Conservation (phyloP, 2,888 invertebrate species). For the Metacarcinus magister region DNA sequence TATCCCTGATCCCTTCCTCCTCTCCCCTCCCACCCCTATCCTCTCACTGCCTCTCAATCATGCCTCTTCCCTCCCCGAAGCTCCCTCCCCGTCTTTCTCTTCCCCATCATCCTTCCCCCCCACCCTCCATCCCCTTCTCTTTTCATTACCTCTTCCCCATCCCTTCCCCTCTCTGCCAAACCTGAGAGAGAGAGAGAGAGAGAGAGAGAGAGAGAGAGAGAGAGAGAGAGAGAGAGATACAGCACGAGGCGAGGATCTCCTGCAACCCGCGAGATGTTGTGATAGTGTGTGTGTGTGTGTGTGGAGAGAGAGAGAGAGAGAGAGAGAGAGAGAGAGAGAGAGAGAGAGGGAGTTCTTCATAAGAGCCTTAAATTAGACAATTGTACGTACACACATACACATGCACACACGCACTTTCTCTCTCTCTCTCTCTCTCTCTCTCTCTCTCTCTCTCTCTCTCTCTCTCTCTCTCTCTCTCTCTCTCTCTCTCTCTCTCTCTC, state of each 20-base stretch:
- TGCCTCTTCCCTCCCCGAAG: neutral
- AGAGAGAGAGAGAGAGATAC: neutral
- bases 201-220: neutral
- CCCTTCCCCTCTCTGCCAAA: neutral
- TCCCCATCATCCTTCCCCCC: neutral
- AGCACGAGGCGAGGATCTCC: neutral
- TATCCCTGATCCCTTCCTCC: too few species aligned
- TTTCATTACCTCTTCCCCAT: too few species aligned
- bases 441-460: conserved; percentile 26
- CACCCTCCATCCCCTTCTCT: too few species aligned
- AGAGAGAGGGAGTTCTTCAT: neutral
- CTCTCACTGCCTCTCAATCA: neutral
- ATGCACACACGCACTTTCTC: too few species aligned
- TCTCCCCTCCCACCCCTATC: neutral
- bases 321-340: neutral
- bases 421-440: neutral
- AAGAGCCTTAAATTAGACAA: neutral
- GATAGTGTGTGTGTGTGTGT: neutral
- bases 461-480: neutral
- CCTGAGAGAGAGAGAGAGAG: neutral
- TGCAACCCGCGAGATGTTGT: neutral
- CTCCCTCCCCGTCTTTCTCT: too few species aligned
- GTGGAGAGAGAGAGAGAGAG: too few species aligned
- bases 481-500: too few species aligned
- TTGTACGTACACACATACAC: neutral